Base-by-base conservation (phyloP, 2,113 vertebrate genomes). In the Forbesichthys agassizii region DNA sequence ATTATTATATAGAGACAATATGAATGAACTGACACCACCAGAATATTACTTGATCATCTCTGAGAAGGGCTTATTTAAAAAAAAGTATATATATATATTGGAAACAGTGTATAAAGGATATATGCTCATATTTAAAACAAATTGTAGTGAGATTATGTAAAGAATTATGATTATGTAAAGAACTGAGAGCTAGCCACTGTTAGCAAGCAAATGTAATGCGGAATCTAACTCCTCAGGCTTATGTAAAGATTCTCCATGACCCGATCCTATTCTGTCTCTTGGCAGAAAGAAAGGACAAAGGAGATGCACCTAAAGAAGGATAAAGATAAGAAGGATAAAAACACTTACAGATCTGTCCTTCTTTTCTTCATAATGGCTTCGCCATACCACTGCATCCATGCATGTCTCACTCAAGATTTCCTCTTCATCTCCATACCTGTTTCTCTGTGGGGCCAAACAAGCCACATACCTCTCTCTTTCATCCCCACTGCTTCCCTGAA, bases 401-500 rank as follows among this genome's bases (percentile, higher is more conserved):
- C n/a, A 48, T 56, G 20, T 60, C 9, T 27, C 9, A 0, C 49
- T n/a, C 27, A 20, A 56, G 52, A 36, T 68, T 33, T 46, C 9
- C 27, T 33, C 58, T 36, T 11, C 27, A 10, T 61, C 59, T 68
- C 16, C 33, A 18, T 5, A 51, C 51, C 55, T 70, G 51, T 66
- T 33, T 48, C 10, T 54, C 64, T 42, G 57, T 52, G 0, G 9
- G 18, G 63, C 47, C 60, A 76, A 59, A 71, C 60, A 65, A 9
- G 65, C 62, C 63, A 56, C 73, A 49, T 74, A 73, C 72, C 66
- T 16, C 59, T 74, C 59, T 72, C 80, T 89, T 88, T 89, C 74
- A 88, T 83, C 81, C 36, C 36, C 36, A 8, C 58, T 46, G 27
- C 56, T 64, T 66, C 65, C 65, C 65, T 75, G 54, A 27, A 27